Evolutionary conservation across 2,888 invertebrate species (phyloP).

Genomic region (Melanophora roralis): DNA sequence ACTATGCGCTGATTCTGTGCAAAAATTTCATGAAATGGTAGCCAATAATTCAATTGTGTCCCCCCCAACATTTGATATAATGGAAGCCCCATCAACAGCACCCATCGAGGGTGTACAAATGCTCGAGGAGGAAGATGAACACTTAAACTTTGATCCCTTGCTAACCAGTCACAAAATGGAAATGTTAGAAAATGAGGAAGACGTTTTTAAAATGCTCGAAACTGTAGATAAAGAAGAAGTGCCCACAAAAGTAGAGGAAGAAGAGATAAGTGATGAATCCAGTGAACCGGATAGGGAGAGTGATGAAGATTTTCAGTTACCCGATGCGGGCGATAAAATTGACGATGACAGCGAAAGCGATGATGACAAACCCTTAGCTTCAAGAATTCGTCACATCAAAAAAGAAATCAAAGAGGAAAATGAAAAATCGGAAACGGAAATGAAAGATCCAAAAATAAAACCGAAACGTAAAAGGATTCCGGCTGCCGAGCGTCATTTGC

Average conservation of each 20-base stretch:
- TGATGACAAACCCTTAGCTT: conserved; percentile 71
- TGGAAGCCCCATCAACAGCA: conserved; percentile 65
- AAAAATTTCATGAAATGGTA: conserved; percentile 71
- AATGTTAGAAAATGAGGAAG: conserved; percentile 72
- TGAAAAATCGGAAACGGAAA: conserved; percentile 64
- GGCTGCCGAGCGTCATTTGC: conserved; percentile 68
- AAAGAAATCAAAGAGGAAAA: conserved; percentile 62
- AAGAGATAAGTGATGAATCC: conserved; percentile 67
- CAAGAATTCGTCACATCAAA: conserved; percentile 62
- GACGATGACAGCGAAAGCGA: conserved; percentile 67
- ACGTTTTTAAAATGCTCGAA: conserved; percentile 73
- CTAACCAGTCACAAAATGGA: conserved; percentile 71
- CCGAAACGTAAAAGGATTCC: conserved; percentile 69
- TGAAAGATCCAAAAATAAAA: conserved; percentile 63
- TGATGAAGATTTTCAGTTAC: conserved; percentile 68
- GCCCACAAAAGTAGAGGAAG: conserved; percentile 34
- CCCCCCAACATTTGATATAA: conserved; percentile 67
- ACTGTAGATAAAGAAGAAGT: conserved; percentile 70
- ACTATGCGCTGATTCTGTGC: conserved; percentile 71
- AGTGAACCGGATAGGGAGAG: conserved; percentile 68
- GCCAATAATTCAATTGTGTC: conserved; percentile 62
- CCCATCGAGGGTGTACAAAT: conserved; percentile 50
- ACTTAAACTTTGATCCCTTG: conserved; percentile 70
- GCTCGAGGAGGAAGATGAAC: conserved; percentile 68
- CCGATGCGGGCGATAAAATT: conserved; percentile 49